Conservation (phyloP, 2,797 vertebrate species). For the Halcyon badia region DNA sequence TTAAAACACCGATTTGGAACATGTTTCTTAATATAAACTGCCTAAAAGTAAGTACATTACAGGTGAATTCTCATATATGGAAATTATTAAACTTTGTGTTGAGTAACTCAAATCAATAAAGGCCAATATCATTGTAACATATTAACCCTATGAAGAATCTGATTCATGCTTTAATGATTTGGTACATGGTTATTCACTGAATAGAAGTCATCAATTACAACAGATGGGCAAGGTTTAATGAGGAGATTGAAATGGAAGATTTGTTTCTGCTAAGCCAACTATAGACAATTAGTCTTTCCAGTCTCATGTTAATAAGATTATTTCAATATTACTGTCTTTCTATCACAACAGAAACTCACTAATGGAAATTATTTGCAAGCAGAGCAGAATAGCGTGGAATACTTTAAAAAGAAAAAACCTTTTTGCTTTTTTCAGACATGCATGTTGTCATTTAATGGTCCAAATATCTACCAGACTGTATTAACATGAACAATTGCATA, state of each 20-base stretch:
- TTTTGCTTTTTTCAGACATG: neutral
- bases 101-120: neutral
- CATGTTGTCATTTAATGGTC: neutral
- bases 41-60: neutral
- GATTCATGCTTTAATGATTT: neutral
- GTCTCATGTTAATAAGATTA: conserved; percentile 61
- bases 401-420: neutral
- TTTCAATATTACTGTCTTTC: conserved; percentile 1
- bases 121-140: neutral
- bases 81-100: neutral
- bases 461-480: rapidly evolving
- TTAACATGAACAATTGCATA: neutral
- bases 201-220: neutral
- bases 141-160: neutral
- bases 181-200: neutral
- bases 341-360: neutral
- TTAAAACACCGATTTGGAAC: neutral
- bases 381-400: neutral
- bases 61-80: neutral
- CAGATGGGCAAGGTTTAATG: conserved; percentile 56
- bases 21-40: neutral
- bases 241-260: conserved; percentile 46
- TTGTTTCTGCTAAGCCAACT: conserved; percentile 61
- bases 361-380: neutral
- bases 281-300: conserved; percentile 52